Evolutionary conservation across 2,888 invertebrate species (phyloP).

Genomic region (Pocota personata): DNA sequence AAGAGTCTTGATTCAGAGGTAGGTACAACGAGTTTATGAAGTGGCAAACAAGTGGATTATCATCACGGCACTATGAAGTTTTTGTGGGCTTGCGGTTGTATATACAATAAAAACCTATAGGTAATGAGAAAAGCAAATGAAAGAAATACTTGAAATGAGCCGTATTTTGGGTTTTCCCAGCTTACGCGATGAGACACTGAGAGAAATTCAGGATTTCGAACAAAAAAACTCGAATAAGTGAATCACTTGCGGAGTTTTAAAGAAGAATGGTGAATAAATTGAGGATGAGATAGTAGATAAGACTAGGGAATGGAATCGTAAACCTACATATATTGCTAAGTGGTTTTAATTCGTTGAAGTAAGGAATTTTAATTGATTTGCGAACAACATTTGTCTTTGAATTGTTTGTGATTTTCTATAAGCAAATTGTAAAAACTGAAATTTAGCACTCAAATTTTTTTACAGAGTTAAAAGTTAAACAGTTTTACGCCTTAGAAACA

Average conservation of each 20-base stretch:
- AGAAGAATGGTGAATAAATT: neutral
- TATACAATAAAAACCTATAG: neutral
- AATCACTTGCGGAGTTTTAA: neutral
- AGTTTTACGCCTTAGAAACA: too few relatives aligned
- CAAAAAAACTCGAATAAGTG: neutral
- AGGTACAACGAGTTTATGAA: conserved; percentile 30
- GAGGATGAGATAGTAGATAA: conserved; percentile 10
- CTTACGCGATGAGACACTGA: conserved; percentile 7
- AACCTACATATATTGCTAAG: conserved; percentile 8
- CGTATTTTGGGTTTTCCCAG: conserved; percentile 23
- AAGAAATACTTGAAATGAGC: conserved; percentile 12
- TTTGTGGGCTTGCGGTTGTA: neutral
- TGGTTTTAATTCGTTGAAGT: neutral
- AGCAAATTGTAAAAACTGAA: neutral
- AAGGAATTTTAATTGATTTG: neutral
- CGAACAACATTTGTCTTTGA: neutral
- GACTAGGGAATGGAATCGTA: neutral
- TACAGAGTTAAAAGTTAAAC: too few relatives aligned
- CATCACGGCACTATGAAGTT: neutral
- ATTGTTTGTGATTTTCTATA: neutral
- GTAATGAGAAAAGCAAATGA: conserved; percentile 11
- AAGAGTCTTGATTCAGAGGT: conserved; percentile 8
- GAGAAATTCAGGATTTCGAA: conserved; percentile 29
- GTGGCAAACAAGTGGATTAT: conserved; percentile 38
- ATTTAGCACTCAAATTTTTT: too few relatives aligned